Conservation (phyloP, 2,113 vertebrate species). For the Hyperoodon ampullatus region DNA sequence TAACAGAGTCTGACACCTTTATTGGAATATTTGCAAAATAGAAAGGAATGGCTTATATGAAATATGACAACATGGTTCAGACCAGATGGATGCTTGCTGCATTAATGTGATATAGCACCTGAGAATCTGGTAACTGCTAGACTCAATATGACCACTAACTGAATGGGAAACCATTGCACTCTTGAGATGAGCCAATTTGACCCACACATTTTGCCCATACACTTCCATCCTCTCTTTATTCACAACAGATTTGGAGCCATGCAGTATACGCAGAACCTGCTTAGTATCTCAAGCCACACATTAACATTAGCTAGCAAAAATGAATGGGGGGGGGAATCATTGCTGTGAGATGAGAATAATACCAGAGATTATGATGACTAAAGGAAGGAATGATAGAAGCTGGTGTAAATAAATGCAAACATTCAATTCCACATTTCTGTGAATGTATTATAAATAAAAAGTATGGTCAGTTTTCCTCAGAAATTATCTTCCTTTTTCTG, state of each 20-base stretch:
- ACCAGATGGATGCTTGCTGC: constrained; percentile 41
- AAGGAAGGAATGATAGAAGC: not conserved
- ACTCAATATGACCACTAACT: not conserved
- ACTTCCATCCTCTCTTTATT: not conserved
- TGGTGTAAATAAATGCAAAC: not conserved
- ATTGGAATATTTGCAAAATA: constrained; percentile 51
- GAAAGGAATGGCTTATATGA: constrained; percentile 48
- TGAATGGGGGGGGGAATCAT: not conserved
- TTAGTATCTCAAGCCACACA: not conserved
- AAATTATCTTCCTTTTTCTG: not conserved
- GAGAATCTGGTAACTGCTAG: not conserved
- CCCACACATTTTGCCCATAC: not conserved
- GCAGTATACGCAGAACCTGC: not conserved
- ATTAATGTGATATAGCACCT: not conserved
- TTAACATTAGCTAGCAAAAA: not conserved
- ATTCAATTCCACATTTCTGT: not conserved
- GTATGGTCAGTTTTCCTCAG: not conserved
- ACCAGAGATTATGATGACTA: not conserved
- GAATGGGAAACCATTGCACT: not conserved
- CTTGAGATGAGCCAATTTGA: not conserved
- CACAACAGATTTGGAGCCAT: not conserved
- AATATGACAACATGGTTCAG: not conserved
- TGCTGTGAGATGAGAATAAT: not conserved
- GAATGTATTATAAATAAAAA: not conserved
- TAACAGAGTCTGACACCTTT: constrained; percentile 56